phyloP scores from a whole-genome alignment of 2,888 invertebrate genomes.

The Atrina japonica region DNA sequence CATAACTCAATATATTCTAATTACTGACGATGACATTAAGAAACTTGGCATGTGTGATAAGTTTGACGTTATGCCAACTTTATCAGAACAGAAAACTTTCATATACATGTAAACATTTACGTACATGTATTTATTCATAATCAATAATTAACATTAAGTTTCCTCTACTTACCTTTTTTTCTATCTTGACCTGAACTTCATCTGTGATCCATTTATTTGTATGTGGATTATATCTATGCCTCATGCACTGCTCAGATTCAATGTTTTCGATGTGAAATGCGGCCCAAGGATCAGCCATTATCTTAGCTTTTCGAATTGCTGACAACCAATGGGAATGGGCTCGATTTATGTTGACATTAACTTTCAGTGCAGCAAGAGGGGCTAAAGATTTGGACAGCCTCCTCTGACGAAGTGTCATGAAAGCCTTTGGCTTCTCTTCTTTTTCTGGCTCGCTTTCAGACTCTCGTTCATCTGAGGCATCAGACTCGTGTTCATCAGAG shows the following conservation, averaged over 20 bases:
- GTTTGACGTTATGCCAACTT: not conserved
- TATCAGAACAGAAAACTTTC: not conserved
- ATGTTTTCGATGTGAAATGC: conserved; percentile 81
- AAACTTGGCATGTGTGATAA: no score
- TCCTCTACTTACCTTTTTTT: conserved; percentile 80
- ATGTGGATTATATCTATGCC: conserved; percentile 83
- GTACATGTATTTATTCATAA: no score
- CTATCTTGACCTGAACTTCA: conserved; percentile 82
- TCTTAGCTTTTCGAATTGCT: conserved; percentile 71
- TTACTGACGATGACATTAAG: no score
- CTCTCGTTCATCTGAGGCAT: conserved; percentile 60
- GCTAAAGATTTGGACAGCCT: conserved; percentile 64
- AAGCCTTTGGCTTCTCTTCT: conserved; percentile 54
- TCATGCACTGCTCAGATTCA: conserved; percentile 80
- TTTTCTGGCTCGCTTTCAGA: conserved; percentile 46
- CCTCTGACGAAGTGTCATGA: conserved; percentile 71
- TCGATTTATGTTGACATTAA: conserved; percentile 42
- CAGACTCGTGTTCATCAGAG: conserved; percentile 37
- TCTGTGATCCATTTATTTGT: conserved; percentile 82
- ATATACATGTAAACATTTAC: not conserved
- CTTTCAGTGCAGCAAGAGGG: conserved; percentile 18
- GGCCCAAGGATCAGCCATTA: conserved; percentile 82
- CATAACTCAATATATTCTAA: no score
- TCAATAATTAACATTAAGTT: no score
- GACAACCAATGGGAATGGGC: conserved; percentile 69